Conservation (phyloP, 2,888 invertebrate genomes). For the Lasius fuliginosus region DNA sequence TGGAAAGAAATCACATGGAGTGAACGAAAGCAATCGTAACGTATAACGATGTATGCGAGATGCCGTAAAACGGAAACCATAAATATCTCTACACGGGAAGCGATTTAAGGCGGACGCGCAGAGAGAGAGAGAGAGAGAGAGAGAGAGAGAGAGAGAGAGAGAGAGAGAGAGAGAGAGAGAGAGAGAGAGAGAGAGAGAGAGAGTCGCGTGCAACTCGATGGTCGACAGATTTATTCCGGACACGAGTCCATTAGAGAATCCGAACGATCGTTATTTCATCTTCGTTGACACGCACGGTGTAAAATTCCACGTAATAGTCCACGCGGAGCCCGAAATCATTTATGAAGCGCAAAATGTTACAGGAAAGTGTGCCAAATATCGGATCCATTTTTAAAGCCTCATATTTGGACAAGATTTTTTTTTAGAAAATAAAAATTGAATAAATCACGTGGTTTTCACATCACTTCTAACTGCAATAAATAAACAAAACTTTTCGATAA, state of each 20-base stretch:
- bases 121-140: neutral
- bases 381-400: too few relatives aligned
- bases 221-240: constrained; percentile 16
- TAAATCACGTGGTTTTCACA: too few relatives aligned
- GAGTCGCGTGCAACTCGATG: neutral
- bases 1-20: neutral
- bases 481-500: too few relatives aligned
- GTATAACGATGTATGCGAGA: neutral
- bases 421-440: too few relatives aligned
- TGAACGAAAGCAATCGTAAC: constrained; percentile 51
- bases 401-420: too few relatives aligned
- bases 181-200: neutral
- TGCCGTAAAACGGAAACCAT: constrained; percentile 56
- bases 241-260: neutral
- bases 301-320: neutral
- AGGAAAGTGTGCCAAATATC: neutral
- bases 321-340: neutral
- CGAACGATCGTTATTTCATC: neutral
- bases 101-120: constrained; percentile 49
- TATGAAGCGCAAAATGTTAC: neutral
- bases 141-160: neutral
- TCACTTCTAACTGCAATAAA: too few relatives aligned
- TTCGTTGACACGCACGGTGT: neutral
- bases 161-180: too few relatives aligned
- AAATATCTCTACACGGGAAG: constrained; percentile 49